phyloP scores from a whole-genome alignment of 2,888 invertebrate genomes.

The Dusona sp. region DNA sequence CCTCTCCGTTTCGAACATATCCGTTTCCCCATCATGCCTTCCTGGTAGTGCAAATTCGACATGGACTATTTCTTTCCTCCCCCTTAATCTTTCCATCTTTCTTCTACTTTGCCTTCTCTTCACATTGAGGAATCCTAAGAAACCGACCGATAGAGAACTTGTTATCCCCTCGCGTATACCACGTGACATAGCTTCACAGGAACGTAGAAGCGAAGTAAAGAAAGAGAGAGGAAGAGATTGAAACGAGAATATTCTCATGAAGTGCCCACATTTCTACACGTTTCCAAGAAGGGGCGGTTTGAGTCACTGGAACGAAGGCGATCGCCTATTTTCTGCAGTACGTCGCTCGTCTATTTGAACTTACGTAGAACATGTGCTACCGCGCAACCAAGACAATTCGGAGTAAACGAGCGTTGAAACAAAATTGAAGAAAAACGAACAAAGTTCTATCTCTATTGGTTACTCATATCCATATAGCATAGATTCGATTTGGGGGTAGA shows the following conservation, averaged over 20 bases:
- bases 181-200: slow-evolving; percentile 51
- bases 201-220: not conserved
- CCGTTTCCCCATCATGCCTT: slow-evolving; percentile 28
- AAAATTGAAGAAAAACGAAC: slow-evolving; percentile 60
- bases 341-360: slow-evolving; percentile 52
- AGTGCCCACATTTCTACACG: slow-evolving; percentile 44
- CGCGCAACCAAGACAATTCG: slow-evolving; percentile 53
- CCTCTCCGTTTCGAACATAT: slow-evolving; percentile 74
- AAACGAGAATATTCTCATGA: slow-evolving; percentile 55
- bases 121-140: slow-evolving; percentile 45
- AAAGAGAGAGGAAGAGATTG: slow-evolving; percentile 11
- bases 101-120: not conserved
- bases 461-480: slow-evolving; percentile 14
- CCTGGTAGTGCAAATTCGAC: slow-evolving; percentile 3
- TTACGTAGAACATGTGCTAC: slow-evolving; percentile 7
- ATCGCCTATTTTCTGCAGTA: slow-evolving; percentile 57
- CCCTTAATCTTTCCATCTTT: slow-evolving; percentile 1
- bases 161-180: slow-evolving; percentile 74
- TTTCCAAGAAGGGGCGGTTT: slow-evolving; percentile 23
- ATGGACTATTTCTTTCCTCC: slow-evolving; percentile 7
- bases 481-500: slow-evolving; percentile 35
- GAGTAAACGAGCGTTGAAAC: slow-evolving; percentile 63
- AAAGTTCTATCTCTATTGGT: slow-evolving; percentile 4
- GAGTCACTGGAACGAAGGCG: slow-evolving; percentile 36
- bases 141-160: slow-evolving; percentile 73